Evolutionary conservation across 2,797 vertebrate genomes (phyloP).

Genomic region (Sebastolobus altivelis): DNA sequence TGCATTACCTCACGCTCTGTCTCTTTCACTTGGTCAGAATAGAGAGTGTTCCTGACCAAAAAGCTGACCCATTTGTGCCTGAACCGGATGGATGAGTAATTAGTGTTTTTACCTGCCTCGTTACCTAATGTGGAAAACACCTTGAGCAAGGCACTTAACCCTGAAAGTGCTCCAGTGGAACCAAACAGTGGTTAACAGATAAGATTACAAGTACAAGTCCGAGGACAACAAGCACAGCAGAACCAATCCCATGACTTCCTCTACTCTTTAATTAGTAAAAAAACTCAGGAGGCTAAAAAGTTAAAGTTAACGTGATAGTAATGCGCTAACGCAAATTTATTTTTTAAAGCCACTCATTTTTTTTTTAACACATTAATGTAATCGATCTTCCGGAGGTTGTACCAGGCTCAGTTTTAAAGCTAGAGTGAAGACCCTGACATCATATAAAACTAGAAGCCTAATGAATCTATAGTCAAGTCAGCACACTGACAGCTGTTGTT

Average conservation of each 20-base stretch:
- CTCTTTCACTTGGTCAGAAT: too few species aligned
- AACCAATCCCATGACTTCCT: background rate
- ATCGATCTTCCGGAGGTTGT: too few species aligned
- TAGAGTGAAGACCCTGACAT: too few species aligned
- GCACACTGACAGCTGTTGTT: too few species aligned
- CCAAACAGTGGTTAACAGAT: background rate
- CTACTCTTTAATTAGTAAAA: background rate
- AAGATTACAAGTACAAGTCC: background rate
- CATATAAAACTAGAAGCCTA: too few species aligned
- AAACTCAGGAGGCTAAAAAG: too few species aligned
- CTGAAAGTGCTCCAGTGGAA: background rate
- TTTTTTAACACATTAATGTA: too few species aligned
- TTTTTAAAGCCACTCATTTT: too few species aligned
- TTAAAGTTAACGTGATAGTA: too few species aligned
- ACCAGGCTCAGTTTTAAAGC: too few species aligned
- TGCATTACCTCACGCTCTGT: background rate
- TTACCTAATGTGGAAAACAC: background rate
- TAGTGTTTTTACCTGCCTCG: background rate
- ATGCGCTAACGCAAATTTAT: too few species aligned
- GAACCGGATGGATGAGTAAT: background rate
- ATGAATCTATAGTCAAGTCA: too few species aligned
- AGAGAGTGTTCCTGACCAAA: background rate
- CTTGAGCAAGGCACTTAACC: background rate
- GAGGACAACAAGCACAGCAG: background rate
- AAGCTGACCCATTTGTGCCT: background rate